Base-by-base conservation (phyloP, 2,888 invertebrate genomes). In the Incurvaria masculella region DNA sequence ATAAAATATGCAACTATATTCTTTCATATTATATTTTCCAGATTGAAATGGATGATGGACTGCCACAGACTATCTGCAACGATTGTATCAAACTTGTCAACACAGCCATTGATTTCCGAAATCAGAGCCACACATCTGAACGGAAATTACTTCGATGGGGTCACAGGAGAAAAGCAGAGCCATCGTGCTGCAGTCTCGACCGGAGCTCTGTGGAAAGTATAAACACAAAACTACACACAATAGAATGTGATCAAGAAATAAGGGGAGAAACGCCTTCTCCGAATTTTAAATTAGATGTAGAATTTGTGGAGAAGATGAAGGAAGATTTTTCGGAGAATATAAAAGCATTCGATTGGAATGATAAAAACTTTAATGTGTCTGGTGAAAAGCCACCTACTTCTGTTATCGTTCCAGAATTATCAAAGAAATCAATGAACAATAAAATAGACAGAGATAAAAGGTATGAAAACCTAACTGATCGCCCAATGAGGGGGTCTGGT, bases 1-100 rank as follows among this genome's bases (percentile, higher is more conserved):
- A 23, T 23, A 23, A 23, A 6, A 23, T 23, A 23, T 23, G 10
- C 5, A 23, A 23, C 10, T 23, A 23, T 23, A 6, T 23, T 23
- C 23, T 6, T 23, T 23, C 5, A 6, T 10, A 23, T 33, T 6
- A 14, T 14, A 14, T 33, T 33, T 44, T 44, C 10, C 44, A 45
- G 45, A 45, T 45, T 14, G 21, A 19, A 21, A 2, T 39, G 11
- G 27, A 45, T 21, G 45, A 45, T 20, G 45, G 45, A 14, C 19
- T 45, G 21, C 39, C 45, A n/a, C 45, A 45, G 21, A 19, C 16
- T 5, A 45, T 45, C 38, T 45, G 45, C 21, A 20, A 11, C 20
- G 39, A 33, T 2, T 45, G 45, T 21, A 45, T 21, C 2, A 18
- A 39, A 11, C 21, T 20, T 4, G 20, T 45, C 14, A 39, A 45